Conservation (phyloP, 2,888 invertebrate genomes). For the Chymomyza fuscimana region DNA sequence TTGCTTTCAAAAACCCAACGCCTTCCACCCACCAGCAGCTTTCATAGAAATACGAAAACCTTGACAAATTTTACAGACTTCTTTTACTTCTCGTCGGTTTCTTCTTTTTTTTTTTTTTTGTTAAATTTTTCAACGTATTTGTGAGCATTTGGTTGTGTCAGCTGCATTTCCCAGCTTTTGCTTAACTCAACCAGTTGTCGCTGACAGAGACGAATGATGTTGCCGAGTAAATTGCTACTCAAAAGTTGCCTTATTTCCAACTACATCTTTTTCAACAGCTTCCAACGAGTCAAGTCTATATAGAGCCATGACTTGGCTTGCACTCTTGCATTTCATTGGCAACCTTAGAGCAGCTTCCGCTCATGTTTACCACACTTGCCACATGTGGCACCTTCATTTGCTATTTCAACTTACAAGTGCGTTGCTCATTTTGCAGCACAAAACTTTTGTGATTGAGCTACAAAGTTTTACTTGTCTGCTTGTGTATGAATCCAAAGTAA, state of each 20-base stretch:
- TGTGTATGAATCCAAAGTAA: slow-evolving; percentile 60
- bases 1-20: background rate
- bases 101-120: slow-evolving; percentile 8
- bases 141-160: slow-evolving; percentile 45
- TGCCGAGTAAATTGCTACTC: background rate
- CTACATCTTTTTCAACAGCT: slow-evolving; percentile 31
- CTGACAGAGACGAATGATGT: slow-evolving; percentile 52
- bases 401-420: slow-evolving; percentile 13
- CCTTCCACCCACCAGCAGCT: background rate
- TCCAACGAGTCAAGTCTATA: slow-evolving; percentile 34
- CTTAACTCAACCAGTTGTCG: slow-evolving; percentile 3
- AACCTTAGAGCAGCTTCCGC: background rate
- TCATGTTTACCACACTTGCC: background rate
- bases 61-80: slow-evolving; percentile 53
- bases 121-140: slow-evolving; percentile 35
- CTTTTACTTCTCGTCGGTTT: slow-evolving; percentile 9
- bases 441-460: slow-evolving; percentile 63
- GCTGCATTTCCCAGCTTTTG: slow-evolving; percentile 1
- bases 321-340: slow-evolving; percentile 52
- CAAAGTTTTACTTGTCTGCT: slow-evolving; percentile 35
- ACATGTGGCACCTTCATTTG: slow-evolving; percentile 16
- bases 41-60: slow-evolving; percentile 20
- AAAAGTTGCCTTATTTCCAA: slow-evolving; percentile 24
- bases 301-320: slow-evolving; percentile 43
- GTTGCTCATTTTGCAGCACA: slow-evolving; percentile 26